These are phyloP conservation scores for Tapirus terrestris DNA, from an alignment of 2,113 vertebrate species.

Conservation along the genomic window DNA sequence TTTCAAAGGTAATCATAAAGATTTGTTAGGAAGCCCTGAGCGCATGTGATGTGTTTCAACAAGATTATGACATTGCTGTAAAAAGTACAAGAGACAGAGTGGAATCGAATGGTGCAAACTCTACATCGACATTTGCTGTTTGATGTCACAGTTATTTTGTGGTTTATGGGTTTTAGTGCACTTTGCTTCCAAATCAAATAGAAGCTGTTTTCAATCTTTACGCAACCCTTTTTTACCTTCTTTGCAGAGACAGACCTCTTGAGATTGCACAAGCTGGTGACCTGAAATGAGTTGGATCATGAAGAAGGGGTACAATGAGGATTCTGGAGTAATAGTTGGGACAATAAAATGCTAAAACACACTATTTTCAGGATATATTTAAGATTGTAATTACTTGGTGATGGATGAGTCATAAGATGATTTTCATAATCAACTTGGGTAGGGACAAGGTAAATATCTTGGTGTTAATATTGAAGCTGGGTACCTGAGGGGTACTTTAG, in stretches of 20 bases:
- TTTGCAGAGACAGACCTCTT: neutral
- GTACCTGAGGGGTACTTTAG: too few relatives aligned
- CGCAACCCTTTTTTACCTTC: rapidly evolving
- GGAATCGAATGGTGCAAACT: rapidly evolving
- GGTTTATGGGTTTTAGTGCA: neutral
- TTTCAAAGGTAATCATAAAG: neutral
- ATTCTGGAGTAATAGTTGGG: neutral
- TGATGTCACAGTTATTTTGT: neutral
- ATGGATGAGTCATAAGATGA: neutral
- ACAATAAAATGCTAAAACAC: neutral
- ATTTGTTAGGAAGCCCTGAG: too few relatives aligned
- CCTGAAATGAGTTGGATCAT: neutral
- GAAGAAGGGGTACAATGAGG: rapidly evolving
- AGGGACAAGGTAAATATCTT: neutral
- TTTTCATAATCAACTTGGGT: neutral
- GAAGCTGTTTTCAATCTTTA: neutral
- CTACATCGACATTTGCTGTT: neutral
- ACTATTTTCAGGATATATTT: neutral
- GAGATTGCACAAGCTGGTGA: neutral
- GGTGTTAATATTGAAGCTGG: neutral
- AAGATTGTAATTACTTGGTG: neutral
- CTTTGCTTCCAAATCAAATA: neutral
- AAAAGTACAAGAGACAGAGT: rapidly evolving
- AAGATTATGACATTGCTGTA: rapidly evolving
- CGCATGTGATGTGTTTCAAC: rapidly evolving